These are phyloP conservation scores for Petrocephalus schoutedeni DNA, from an alignment of 2,797 vertebrate genomes.

Conservation along the genomic window DNA sequence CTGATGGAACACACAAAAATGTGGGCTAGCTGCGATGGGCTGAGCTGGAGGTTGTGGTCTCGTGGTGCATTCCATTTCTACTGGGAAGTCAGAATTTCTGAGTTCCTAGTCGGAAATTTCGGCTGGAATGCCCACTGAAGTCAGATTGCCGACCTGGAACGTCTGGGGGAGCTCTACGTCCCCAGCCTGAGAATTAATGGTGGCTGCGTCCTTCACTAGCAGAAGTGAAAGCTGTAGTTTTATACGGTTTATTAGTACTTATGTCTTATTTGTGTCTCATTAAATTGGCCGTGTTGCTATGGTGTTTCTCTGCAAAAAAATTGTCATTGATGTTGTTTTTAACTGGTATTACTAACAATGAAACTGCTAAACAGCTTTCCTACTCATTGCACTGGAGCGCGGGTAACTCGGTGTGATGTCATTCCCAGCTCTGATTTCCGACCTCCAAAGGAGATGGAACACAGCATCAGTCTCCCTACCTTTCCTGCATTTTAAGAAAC, in stretches of 20 bases:
- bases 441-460: background rate
- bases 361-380: background rate
- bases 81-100: background rate
- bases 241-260: background rate
- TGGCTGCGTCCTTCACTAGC: background rate
- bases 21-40: background rate
- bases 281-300: background rate
- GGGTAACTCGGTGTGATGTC: background rate
- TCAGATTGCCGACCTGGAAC: background rate
- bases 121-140: background rate
- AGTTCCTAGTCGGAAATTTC: background rate
- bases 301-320: background rate
- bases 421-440: background rate
- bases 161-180: background rate
- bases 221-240: background rate
- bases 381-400: background rate
- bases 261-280: background rate
- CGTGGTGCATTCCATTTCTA: background rate
- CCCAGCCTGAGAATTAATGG: background rate
- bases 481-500: background rate
- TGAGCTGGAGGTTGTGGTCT: background rate
- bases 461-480: background rate
- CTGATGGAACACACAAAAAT: background rate
- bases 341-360: background rate
- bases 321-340: no score